These are phyloP conservation scores for Linnaemya vulpina DNA, from an alignment of 2,888 invertebrate species.

Conservation along the genomic window DNA sequence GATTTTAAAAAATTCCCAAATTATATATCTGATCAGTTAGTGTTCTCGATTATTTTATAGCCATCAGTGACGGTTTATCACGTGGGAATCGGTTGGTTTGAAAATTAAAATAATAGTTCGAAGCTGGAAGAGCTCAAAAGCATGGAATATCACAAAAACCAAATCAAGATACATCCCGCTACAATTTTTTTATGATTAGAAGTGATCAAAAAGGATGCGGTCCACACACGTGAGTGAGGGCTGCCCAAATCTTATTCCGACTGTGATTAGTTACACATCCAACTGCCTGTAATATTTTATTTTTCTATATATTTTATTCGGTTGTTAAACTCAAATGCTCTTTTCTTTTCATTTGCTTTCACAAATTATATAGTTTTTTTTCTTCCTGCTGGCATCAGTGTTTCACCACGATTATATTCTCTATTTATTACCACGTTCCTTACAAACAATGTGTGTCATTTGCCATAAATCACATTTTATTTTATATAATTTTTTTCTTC, in stretches of 20 bases:
- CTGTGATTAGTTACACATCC: constrained; percentile 13
- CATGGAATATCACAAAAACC: too few species aligned
- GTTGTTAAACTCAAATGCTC: not conserved
- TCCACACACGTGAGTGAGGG: not conserved
- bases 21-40: too few species aligned
- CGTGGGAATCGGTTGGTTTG: too few species aligned
- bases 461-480: not conserved
- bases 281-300: constrained; percentile 11
- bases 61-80: too few species aligned
- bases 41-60: too few species aligned
- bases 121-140: too few species aligned
- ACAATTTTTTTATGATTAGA: too few species aligned
- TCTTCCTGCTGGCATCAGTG: not conserved
- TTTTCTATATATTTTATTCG: not conserved
- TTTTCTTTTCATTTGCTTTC: constrained; percentile 15
- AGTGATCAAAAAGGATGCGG: not conserved
- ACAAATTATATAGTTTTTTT: not conserved
- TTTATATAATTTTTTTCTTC: too few species aligned
- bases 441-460: constrained; percentile 29
- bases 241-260: not conserved
- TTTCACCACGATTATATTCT: not conserved
- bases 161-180: too few species aligned
- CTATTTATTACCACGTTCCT: constrained; percentile 4
- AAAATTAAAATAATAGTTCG: too few species aligned
- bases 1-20: too few species aligned